A percentile compares a stretch with the other conserved stretches of the same genome.
Evolutionary conservation across 2,888 invertebrate genomes (phyloP).

Genomic region (Eristalis tenax): DNA sequence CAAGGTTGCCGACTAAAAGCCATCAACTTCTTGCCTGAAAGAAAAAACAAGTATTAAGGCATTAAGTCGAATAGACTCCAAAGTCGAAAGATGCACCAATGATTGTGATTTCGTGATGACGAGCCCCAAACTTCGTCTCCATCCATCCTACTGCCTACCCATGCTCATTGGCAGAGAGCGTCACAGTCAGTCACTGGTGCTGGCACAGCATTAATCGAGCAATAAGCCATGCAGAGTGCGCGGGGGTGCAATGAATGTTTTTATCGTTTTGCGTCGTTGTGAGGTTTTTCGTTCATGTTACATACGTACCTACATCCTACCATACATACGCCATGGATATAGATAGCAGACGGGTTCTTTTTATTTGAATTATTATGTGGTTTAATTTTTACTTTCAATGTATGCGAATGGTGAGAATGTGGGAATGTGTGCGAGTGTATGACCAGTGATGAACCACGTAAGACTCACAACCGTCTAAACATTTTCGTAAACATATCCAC

Average conservation of each 20-base stretch:
- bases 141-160: neutral
- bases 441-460: constrained; percentile 6
- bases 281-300: constrained; percentile 35
- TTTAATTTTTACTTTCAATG: constrained; percentile 8
- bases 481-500: neutral
- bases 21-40: no score
- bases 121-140: constrained; percentile 45
- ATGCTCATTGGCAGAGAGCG: neutral
- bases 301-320: neutral
- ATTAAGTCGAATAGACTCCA: neutral
- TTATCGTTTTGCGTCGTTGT: constrained; percentile 61
- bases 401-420: neutral
- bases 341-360: neutral
- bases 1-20: no score
- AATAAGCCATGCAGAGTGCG: neutral
- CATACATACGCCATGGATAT: neutral
- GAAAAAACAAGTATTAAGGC: neutral
- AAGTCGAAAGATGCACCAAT: neutral
- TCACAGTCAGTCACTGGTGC: neutral
- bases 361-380: neutral
- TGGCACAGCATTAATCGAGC: neutral
- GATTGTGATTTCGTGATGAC: constrained; percentile 36
- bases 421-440: neutral
- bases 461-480: constrained; percentile 14
- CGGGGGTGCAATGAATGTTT: constrained; percentile 5